Percentiles rank a stretch among this genome's conserved stretches.
phyloP scores from a whole-genome alignment of 2,888 invertebrate species.

The Vanessa cardui region DNA sequence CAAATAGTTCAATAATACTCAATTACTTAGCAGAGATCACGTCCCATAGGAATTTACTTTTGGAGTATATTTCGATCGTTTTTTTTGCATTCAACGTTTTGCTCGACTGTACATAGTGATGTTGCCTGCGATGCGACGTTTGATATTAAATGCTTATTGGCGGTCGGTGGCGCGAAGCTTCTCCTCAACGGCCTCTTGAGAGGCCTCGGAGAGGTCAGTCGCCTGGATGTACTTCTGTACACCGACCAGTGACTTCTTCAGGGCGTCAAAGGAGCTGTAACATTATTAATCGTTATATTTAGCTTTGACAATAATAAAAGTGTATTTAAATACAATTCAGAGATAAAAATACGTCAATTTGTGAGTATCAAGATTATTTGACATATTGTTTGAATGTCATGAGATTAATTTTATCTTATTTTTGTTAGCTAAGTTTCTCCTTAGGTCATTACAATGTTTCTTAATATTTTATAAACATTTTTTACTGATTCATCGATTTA shows the following conservation, averaged over 20 bases:
- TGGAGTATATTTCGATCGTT: not conserved
- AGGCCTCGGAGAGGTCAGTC: constrained; percentile 96
- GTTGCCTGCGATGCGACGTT: not conserved
- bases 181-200: constrained; percentile 96
- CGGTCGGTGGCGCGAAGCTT: constrained; percentile 97
- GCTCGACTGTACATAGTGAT: constrained; percentile 28
- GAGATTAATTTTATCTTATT: too few relatives aligned
- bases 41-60: not conserved
- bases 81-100: too few relatives aligned
- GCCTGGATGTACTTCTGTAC: constrained; percentile 99
- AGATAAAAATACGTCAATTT: too few relatives aligned
- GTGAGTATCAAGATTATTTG: too few relatives aligned
- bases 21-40: not conserved
- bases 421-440: too few relatives aligned
- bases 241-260: constrained; percentile 98
- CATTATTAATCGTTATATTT: not conserved
- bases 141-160: constrained; percentile 84
- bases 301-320: not conserved
- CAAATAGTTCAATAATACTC: not conserved
- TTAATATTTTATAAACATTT: too few relatives aligned
- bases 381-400: too few relatives aligned
- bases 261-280: constrained; percentile 96
- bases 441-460: too few relatives aligned
- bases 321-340: too few relatives aligned
- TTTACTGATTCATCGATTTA: too few relatives aligned